Conservation (phyloP, 2,113 vertebrate species). For the Scolopax mira region DNA sequence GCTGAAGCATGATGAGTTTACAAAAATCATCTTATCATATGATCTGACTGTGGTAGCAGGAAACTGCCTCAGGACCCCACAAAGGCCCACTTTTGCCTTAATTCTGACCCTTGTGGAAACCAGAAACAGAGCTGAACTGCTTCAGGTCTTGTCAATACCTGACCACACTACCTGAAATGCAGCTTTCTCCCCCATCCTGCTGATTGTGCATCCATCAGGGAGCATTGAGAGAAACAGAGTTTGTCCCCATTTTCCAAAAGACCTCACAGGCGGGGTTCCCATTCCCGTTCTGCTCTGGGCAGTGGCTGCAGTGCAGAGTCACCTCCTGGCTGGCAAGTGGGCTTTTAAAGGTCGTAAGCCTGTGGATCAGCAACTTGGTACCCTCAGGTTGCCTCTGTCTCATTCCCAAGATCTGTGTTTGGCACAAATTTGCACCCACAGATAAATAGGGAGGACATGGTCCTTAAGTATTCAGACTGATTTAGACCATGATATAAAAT, state of each 20-base stretch:
- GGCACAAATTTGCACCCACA: background rate
- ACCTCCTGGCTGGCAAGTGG: fast-evolving
- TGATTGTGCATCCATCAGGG: background rate
- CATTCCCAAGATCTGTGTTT: background rate
- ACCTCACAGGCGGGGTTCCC: fast-evolving
- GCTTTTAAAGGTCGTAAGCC: background rate
- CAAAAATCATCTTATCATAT: background rate
- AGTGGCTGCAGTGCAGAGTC: background rate
- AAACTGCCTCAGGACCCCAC: background rate
- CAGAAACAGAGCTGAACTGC: background rate
- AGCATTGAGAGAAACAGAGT: background rate
- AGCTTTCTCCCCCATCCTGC: background rate
- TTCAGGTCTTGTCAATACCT: background rate
- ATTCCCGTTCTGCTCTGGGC: background rate
- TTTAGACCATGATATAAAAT: background rate
- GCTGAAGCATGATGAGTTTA: background rate
- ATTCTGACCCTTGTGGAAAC: background rate
- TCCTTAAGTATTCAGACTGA: background rate
- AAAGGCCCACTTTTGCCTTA: background rate
- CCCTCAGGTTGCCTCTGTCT: background rate
- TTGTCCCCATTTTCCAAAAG: background rate
- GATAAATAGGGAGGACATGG: background rate
- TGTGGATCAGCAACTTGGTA: background rate
- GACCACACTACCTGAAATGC: background rate
- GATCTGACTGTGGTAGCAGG: background rate